Conservation (phyloP, 1,140 invertebrate genomes). For the Heliconius himera region DNA sequence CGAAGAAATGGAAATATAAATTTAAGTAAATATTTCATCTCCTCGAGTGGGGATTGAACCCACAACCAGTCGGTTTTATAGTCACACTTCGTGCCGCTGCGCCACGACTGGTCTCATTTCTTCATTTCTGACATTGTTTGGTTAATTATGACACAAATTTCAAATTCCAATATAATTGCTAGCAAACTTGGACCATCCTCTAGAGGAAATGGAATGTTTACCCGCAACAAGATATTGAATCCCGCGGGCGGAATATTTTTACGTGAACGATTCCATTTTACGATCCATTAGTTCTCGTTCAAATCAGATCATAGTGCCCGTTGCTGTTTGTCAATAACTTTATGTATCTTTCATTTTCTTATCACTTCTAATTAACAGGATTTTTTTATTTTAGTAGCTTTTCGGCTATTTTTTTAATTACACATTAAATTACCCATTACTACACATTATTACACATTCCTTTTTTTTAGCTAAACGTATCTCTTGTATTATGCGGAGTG, state of each 20-base stretch:
- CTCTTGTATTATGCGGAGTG: no score
- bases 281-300: conserved; percentile 57
- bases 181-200: conserved; percentile 29
- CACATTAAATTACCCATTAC: no score
- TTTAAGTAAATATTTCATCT: no score
- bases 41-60: no score
- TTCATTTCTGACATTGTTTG: not conserved
- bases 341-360: not conserved
- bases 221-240: conserved; percentile 62
- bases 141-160: not conserved
- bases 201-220: conserved; percentile 59
- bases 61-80: no score
- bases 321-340: conserved; percentile 22
- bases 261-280: conserved; percentile 65
- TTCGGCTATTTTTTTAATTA: no score
- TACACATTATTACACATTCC: no score
- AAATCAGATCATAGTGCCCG: conserved; percentile 45
- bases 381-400: not conserved
- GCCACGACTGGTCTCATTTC: no score
- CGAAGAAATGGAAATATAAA: no score
- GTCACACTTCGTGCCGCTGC: no score
- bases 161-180: not conserved
- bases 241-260: conserved; percentile 54
- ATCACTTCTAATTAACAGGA: not conserved
- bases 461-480: no score